These are phyloP conservation scores for Phalanger gymnotis DNA, from an alignment of 2,797 vertebrate genomes.

Conservation along the genomic window DNA sequence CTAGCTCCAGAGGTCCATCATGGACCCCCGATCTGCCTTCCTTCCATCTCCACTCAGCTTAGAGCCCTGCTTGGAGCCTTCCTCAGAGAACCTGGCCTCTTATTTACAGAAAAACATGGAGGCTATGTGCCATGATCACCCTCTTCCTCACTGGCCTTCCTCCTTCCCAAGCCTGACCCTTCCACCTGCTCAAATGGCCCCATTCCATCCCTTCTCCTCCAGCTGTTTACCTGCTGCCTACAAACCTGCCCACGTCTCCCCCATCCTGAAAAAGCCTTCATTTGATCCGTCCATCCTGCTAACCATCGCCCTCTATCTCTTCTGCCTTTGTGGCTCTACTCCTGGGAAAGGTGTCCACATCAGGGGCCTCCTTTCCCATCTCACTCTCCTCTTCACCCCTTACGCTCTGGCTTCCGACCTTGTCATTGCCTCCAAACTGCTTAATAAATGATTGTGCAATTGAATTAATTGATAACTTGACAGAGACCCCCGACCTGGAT, in stretches of 20 bases:
- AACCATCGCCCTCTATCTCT: rapidly evolving
- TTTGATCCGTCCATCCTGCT: neutral
- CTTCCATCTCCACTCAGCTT: neutral
- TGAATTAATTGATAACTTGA: neutral
- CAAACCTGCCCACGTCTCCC: neutral
- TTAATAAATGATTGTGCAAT: rapidly evolving
- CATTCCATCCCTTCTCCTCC: too few species aligned
- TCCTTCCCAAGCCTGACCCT: neutral
- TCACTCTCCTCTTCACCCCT: neutral
- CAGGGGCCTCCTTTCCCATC: neutral
- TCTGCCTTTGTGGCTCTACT: neutral
- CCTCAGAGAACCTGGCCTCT: neutral
- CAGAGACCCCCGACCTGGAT: neutral
- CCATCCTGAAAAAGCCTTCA: neutral
- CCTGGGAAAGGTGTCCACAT: neutral
- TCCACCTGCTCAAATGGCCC: too few species aligned
- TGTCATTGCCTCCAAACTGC: rapidly evolving
- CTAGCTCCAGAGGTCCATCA: neutral
- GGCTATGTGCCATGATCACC: neutral
- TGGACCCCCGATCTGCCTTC: neutral
- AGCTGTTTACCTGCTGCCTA: neutral
- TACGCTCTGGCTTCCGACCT: neutral
- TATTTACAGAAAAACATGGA: neutral
- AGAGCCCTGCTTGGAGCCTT: neutral
- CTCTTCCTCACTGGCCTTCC: neutral